Evolutionary conservation across 2,888 invertebrate genomes (phyloP), one percentile per base, ranked within the genome.

Genomic region (Eueremaeus valkanovi): DNA sequence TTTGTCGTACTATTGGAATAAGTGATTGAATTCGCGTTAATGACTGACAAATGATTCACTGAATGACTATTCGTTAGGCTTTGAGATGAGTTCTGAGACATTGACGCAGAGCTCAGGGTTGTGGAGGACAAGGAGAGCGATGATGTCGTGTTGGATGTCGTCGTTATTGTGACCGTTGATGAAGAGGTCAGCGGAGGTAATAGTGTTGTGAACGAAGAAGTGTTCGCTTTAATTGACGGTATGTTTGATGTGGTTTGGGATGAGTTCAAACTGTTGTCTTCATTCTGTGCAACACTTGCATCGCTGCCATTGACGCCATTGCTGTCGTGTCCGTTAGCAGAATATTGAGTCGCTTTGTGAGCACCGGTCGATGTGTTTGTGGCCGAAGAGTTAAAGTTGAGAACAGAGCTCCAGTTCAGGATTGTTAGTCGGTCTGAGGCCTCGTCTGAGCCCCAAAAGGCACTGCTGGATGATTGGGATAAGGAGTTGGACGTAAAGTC

Each of bases 361-460:
- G 70, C n/a, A 58, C 73, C 70, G 29, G 58, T 36, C 11, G 36
- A 42, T n/a, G n/a, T 18, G 74, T 77, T 79, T 61, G 77, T 77
- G 73, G 79, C 78, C 68, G 79, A 84, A 79, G 92, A 91, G 85
- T 92, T 91, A 72, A 93, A 87, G 83, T 91, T 92, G 79, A 93
- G 87, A 81, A 93, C 93, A 73, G 92, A 92, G 83, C 93, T 92
- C 93, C 93, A 93, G 85, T 93, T 93, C 84, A 93, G 93, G 81
- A 91, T 89, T 80, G 91, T 88, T 82, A 88, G 89, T 82, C 87
- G 86, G 80, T 90, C 89, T 77, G 89, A 88, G 78, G 85, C 86
- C 18, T 79, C 79, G 58, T 76, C 63, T 31, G 73, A 40, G 31
- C 55, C 78, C 78, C 78, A 79, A 75, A 78, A 79, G 78, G 78